Evolutionary conservation across 2,888 invertebrate genomes (phyloP).

Genomic region (Pachliopta kotzebuea): DNA sequence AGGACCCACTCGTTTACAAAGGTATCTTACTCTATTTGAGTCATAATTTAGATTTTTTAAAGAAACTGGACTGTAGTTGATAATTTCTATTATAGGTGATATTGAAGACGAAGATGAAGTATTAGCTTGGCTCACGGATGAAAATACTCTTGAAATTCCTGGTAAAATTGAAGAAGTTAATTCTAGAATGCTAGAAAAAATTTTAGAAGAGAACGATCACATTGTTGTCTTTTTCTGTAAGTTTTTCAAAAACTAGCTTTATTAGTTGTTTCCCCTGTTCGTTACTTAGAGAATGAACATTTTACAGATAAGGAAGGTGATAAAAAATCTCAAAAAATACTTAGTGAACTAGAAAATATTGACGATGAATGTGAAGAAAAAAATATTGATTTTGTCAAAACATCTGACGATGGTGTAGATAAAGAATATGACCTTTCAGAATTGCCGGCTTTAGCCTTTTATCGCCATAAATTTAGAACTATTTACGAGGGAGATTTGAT

Average conservation of each 20-base stretch:
- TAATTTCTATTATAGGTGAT: conserved; percentile 81
- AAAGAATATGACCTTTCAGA: conserved; percentile 92
- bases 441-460: conserved; percentile 92
- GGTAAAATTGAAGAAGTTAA: conserved; percentile 97
- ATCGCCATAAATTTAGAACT: conserved; percentile 92
- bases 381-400: conserved; percentile 94
- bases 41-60: too few species aligned
- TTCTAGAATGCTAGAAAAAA: conserved; percentile 93
- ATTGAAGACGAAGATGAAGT: conserved; percentile 95
- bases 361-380: conserved; percentile 96
- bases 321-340: conserved; percentile 92
- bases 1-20: conserved; percentile 91
- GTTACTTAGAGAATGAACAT: neutral
- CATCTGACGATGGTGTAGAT: conserved; percentile 92
- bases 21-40: conserved; percentile 61
- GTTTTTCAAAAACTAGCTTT: conserved; percentile 49
- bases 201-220: conserved; percentile 91
- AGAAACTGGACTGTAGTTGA: neutral
- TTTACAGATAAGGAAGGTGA: conserved; percentile 91
- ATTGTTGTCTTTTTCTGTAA: conserved; percentile 96
- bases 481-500: conserved; percentile 94
- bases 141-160: conserved; percentile 93
- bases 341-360: conserved; percentile 94
- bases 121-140: conserved; percentile 94
- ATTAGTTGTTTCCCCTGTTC: neutral